These are phyloP conservation scores for Menidia menidia DNA, from an alignment of 2,797 vertebrate genomes.

Conservation along the genomic window DNA sequence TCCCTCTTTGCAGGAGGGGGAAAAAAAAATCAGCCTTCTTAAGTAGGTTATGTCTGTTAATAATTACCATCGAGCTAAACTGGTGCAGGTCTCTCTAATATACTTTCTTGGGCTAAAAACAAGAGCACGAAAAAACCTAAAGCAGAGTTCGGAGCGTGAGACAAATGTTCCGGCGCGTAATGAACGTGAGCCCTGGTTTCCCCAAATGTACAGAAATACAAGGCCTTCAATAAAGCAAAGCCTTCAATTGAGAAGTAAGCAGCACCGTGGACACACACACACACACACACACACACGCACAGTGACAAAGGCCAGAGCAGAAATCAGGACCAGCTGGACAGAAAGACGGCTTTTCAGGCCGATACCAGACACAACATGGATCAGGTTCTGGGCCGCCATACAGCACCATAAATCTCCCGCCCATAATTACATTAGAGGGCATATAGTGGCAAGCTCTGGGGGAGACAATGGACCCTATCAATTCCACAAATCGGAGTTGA, in stretches of 20 bases:
- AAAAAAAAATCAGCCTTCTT: constrained; percentile 46
- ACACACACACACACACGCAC: constrained; percentile 61
- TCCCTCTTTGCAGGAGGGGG: constrained; percentile 60
- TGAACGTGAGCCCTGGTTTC: constrained; percentile 21
- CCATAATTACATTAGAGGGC: constrained; percentile 97
- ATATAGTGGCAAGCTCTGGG: constrained; percentile 89
- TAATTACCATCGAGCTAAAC: constrained; percentile 74
- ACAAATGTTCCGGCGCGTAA: constrained; percentile 69
- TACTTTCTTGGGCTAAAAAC: constrained; percentile 20
- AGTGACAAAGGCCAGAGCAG: constrained; percentile 84
- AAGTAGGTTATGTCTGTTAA: constrained; percentile 76
- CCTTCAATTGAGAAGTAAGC: constrained; percentile 50
- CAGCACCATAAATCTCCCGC: constrained; percentile 92
- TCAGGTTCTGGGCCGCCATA: constrained; percentile 93
- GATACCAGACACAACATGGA: constrained; percentile 91
- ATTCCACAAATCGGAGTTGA: constrained; percentile 89
- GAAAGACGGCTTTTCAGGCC: constrained; percentile 85
- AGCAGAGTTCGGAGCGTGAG: constrained; percentile 1
- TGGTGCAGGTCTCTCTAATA: constrained; percentile 40
- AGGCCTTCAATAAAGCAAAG: constrained; percentile 27
- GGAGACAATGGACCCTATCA: constrained; percentile 91
- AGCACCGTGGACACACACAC: constrained; percentile 48
- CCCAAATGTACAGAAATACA: constrained; percentile 16
- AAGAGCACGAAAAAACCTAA: constrained; percentile 18
- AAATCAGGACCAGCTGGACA: constrained; percentile 92